These are phyloP conservation scores for Phenacoccus solenopsis DNA, from an alignment of 1,140 invertebrate genomes.

Conservation along the genomic window DNA sequence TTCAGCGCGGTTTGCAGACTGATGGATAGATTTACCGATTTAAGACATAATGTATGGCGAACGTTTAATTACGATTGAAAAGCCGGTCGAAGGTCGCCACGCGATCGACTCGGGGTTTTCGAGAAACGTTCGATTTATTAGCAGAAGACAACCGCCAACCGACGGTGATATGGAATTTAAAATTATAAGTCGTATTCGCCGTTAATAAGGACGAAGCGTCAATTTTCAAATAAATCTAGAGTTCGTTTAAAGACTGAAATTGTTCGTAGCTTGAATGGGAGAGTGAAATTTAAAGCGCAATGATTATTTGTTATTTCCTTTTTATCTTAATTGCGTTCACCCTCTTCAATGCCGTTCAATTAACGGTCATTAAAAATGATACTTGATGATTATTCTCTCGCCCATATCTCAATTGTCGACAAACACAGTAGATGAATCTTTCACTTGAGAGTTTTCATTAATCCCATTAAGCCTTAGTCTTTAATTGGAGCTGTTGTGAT, in stretches of 20 bases:
- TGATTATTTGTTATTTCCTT: slow-evolving; percentile 3
- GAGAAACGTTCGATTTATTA: no score
- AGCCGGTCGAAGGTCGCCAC: not conserved
- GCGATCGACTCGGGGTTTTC: no score
- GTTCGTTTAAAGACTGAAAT: no score
- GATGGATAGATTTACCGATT: not conserved
- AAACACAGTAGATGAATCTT: not conserved
- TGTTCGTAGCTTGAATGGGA: no score
- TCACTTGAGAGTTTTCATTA: slow-evolving; percentile 2
- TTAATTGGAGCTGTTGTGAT: not conserved
- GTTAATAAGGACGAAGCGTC: no score
- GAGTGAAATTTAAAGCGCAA: slow-evolving; percentile 1
- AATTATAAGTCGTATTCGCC: no score
- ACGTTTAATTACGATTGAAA: not conserved
- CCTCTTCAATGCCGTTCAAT: slow-evolving; percentile 1
- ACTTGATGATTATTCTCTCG: slow-evolving; percentile 1
- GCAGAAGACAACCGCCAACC: no score
- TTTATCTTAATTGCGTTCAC: slow-evolving; percentile 2
- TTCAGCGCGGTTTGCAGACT: not conserved
- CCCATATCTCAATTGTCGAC: slow-evolving; percentile 1
- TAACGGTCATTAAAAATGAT: slow-evolving; percentile 2
- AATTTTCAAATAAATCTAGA: no score
- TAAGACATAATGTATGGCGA: not conserved
- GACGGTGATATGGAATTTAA: no score
- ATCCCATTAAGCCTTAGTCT: not conserved